Base-by-base conservation (phyloP, 2,113 vertebrate species). In the Salvelinus fontinalis region DNA sequence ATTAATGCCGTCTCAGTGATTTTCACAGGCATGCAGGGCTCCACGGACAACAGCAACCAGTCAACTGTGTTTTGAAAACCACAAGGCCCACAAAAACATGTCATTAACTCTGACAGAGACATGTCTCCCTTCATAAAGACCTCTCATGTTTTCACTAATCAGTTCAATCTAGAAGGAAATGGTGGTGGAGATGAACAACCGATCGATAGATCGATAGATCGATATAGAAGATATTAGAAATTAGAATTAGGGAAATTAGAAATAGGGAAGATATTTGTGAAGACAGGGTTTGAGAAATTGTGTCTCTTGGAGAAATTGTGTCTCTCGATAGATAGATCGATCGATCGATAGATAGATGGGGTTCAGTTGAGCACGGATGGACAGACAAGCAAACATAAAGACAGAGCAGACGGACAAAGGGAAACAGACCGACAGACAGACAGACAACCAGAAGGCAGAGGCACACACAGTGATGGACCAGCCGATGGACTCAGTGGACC, bases 1-100 rank as follows among this genome's bases (percentile, higher is more conserved):
- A 62, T 69, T 70, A 51, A 76, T 39, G 67, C 29, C 22, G 27
- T 59, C 74, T 69, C 67, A 69, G 74, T 69, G 27, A 39, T 68
- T 70, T 70, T 59, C 51, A 59, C 66, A 69, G 74, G 73, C 48
- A 54, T 54, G 73, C 73, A 16, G 44, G 31, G 22, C 60, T 34
- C 8, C 12, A 2, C 64, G 59, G 44, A 65, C 74, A 20, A 31
- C 49, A 22, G 24, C 14, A 5, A 67, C 16, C 26, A n/a, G 66
- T 54, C 73, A 51, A 39, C 39, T 39, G 8, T 29, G 70, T 71
- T 71, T 74, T 27, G 13, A 6, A 66, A 27, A 74, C 73, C 14
- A 14, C 66, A 3, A 27, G 20, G 22, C 48, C n/a, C 67, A 70
- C 51, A 59, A 34, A 44, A 75, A 68, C 74, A 69, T 69, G 67